Evolutionary conservation across 2,797 vertebrate genomes (phyloP), one percentile per base, ranked within the genome.

Genomic region (Presbytis comata): DNA sequence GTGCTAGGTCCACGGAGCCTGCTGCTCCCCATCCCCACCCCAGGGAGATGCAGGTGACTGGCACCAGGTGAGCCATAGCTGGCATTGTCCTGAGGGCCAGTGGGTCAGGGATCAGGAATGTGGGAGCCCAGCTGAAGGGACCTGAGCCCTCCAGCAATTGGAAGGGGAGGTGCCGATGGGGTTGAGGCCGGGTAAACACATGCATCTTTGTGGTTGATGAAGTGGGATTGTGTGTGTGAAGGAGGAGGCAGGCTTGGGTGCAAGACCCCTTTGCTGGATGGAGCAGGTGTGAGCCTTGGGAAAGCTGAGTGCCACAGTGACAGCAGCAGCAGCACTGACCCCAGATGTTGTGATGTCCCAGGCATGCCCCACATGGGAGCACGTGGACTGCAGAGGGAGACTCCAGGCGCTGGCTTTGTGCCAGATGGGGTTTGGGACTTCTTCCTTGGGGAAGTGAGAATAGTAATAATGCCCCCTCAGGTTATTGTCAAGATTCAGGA

Each of bases 201-300:
- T 5, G 67, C 11, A 1, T 53, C 55, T 67, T 30, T 28, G 41
- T 61, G 80, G 36, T 44, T 4, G 19, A 8, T 1, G 14, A 33
- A 28, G 36, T 59, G 28, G 44, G n/a, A 28, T 53, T 44, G 36
- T 41, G 57, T 44, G 11, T 12, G 10, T 33, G 57, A 90, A 28
- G 1, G 33, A 26, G 50, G 61, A 10, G 0, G 24, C 19, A 2
- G 16, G 26, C 46, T 59, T 22, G 2, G 33, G 36, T 22, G 13
- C 33, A 10, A 24, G 83, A 57, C 13, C 16, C 6, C 14, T 57
- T 76, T 30, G 33, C 19, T 28, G 92, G 89, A 41, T 12, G 0
- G 5, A 59, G 13, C 8, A 8, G 8, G 36, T 16, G 21, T 2
- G 3, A 17, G 24, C 22, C 5, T 0, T 2, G 7, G n/a, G 28